Conservation (phyloP, 2,888 invertebrate genomes). For the Oligia latruncula region DNA sequence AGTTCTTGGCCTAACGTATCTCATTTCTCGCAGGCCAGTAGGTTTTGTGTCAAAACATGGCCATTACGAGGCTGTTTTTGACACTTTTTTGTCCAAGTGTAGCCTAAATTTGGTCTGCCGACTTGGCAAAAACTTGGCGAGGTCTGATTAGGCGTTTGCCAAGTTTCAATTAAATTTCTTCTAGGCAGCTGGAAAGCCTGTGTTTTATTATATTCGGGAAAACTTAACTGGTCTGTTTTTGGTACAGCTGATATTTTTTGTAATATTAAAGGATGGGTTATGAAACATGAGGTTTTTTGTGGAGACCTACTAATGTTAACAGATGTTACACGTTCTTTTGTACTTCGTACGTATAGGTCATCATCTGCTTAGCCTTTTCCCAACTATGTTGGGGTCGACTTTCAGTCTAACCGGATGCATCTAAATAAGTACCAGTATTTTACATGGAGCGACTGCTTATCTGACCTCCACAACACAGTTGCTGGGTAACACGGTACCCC, state of each 20-base stretch:
- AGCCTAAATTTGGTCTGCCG: conserved; percentile 43
- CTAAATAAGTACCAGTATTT: background rate
- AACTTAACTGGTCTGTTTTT: conserved; percentile 28
- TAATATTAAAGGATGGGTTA: background rate
- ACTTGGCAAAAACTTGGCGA: conserved; percentile 50
- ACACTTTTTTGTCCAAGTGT: conserved; percentile 47
- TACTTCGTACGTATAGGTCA: background rate
- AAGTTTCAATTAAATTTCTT: conserved; percentile 56
- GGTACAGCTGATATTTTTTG: background rate
- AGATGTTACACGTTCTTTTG: background rate
- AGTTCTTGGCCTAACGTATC: conserved; percentile 14
- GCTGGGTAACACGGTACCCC: background rate
- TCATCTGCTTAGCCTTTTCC: background rate
- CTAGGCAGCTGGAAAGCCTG: conserved; percentile 3
- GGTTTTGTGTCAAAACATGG: conserved; percentile 56
- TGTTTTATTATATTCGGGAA: conserved; percentile 10
- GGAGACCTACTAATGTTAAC: background rate
- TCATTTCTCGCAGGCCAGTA: conserved; percentile 39
- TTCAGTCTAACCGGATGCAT: no score
- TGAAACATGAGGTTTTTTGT: background rate
- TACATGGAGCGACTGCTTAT: background rate
- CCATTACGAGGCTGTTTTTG: conserved; percentile 52
- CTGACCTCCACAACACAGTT: background rate
- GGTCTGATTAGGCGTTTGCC: conserved; percentile 51
- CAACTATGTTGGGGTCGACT: no score